A percentile compares a stretch with the other conserved stretches of the same genome.
Conservation (phyloP, 2,113 vertebrate species). For the Colaptes auratus region DNA sequence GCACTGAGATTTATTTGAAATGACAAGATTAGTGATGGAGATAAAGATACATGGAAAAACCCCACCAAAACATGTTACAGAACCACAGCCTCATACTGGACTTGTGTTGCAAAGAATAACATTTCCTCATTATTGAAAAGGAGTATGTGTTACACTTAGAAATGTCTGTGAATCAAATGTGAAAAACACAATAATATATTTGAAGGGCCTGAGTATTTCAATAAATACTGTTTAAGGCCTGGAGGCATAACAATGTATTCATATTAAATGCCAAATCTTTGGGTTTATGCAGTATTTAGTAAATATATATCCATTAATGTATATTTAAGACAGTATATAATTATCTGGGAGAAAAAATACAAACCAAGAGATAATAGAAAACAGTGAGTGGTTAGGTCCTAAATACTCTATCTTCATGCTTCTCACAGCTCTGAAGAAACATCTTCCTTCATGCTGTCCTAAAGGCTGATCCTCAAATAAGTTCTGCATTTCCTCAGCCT, state of each 20-base stretch:
- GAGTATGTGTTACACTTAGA: neutral
- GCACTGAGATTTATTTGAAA: neutral
- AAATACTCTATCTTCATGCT: neutral
- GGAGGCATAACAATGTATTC: neutral
- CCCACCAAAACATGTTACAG: neutral
- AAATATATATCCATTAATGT: neutral
- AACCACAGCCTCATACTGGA: neutral
- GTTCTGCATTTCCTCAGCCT: neutral
- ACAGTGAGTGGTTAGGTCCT: neutral
- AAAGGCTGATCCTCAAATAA: neutral
- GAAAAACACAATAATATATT: neutral
- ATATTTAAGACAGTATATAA: neutral
- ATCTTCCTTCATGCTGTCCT: neutral
- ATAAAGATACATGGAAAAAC: neutral
- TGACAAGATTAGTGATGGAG: neutral
- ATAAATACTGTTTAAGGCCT: neutral
- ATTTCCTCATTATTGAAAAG: neutral
- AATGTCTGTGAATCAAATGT: neutral
- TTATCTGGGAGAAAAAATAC: neutral
- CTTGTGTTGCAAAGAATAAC: neutral
- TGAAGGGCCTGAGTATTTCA: neutral
- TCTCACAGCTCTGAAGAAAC: neutral
- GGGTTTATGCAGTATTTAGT: neutral
- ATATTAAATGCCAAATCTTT: neutral
- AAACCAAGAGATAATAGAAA: neutral